Conservation (phyloP, 2,888 invertebrate species). For the Chrysodeixis includens region DNA sequence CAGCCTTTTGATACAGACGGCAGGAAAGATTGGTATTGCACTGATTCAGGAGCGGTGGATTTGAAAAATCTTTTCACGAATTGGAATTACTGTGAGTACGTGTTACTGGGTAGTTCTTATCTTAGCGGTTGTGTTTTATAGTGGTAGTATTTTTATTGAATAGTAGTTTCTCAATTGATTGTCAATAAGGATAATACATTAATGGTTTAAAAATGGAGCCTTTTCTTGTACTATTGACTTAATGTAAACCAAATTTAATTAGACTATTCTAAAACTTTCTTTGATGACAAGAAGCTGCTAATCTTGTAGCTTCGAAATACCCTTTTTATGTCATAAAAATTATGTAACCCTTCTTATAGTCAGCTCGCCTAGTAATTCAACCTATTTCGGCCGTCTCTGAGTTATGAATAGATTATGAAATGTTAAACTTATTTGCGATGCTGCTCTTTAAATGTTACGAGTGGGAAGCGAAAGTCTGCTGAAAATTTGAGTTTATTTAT, state of each 20-base stretch:
- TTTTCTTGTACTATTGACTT: too few species aligned
- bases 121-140: neutral
- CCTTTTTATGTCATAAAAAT: too few species aligned
- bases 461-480: neutral
- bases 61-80: neutral
- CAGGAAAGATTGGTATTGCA: neutral
- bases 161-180: neutral
- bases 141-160: neutral
- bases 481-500: neutral
- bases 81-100: neutral
- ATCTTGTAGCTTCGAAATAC: too few species aligned
- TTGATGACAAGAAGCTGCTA: too few species aligned
- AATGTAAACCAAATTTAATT: too few species aligned
- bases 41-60: neutral
- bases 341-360: too few species aligned
- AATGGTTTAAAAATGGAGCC: too few species aligned
- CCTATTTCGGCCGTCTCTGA: neutral
- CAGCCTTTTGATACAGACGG: neutral
- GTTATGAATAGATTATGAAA: neutral
- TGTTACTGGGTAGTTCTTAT: neutral
- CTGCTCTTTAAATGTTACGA: constrained; percentile 4
- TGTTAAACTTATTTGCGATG: neutral
- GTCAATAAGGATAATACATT: too few species aligned
- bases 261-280: too few species aligned
- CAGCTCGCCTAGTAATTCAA: too few species aligned